Conservation (phyloP, 2,797 vertebrate species). For the Myotis vivesi region DNA sequence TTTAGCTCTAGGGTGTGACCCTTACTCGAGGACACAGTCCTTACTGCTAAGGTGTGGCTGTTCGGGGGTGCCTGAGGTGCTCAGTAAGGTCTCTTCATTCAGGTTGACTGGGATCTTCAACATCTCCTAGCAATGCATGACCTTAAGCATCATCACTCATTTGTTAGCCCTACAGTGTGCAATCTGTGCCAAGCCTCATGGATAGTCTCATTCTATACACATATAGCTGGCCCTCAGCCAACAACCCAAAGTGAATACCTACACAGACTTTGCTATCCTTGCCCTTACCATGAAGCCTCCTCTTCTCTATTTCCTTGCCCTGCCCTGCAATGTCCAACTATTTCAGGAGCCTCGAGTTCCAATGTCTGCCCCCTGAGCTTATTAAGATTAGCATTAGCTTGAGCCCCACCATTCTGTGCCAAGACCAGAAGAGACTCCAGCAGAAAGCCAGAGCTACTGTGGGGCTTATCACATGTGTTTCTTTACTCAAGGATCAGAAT, state of each 20-base stretch:
- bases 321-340: not conserved
- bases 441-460: not conserved
- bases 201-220: not conserved
- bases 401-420: not conserved
- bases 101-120: not conserved
- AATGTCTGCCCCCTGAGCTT: not conserved
- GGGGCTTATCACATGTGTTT: not conserved
- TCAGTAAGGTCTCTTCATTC: not conserved
- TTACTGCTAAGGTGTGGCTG: not conserved
- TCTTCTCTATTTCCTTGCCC: not conserved
- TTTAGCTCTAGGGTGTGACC: not conserved
- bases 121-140: not conserved
- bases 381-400: not conserved
- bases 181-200: not conserved
- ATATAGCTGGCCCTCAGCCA: not conserved
- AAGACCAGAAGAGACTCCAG: not conserved
- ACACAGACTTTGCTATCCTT: not conserved
- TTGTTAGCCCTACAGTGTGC: no score
- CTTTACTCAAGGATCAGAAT: not conserved
- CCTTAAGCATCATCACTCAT: not conserved
- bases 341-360: not conserved
- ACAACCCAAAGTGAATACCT: not conserved
- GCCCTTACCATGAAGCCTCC: not conserved
- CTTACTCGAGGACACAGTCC: not conserved
- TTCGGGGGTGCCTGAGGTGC: not conserved